phyloP scores from a whole-genome alignment of 2,113 vertebrate genomes.

The Heloderma charlesbogerti region DNA sequence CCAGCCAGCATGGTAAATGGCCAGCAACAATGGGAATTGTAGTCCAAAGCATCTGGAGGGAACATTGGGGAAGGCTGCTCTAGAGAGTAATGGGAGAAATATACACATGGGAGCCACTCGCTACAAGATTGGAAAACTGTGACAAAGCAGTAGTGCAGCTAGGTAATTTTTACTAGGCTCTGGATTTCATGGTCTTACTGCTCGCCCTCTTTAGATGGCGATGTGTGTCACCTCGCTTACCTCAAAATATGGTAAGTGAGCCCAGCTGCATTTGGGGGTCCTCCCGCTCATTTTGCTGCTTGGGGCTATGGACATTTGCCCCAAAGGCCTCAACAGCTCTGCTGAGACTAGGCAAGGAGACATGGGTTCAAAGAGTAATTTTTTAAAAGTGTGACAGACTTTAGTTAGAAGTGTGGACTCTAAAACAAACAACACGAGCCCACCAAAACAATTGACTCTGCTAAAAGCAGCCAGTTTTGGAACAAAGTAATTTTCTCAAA shows the following conservation, averaged over 20 bases:
- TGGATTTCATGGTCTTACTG: neutral
- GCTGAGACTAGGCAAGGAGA: neutral
- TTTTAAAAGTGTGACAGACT: neutral
- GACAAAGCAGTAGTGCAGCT: neutral
- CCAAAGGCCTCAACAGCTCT: neutral
- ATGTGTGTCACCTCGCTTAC: neutral
- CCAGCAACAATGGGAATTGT: no score
- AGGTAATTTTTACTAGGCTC: neutral
- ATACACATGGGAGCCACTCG: neutral
- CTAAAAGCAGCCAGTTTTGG: slow-evolving; percentile 26
- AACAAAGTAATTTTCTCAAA: slow-evolving; percentile 39
- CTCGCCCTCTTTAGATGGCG: neutral
- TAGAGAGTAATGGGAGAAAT: no score
- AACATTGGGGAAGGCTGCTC: no score
- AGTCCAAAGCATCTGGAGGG: no score
- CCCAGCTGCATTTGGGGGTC: neutral
- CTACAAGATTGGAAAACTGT: neutral
- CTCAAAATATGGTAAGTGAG: neutral
- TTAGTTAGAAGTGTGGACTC: neutral
- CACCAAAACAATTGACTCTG: neutral
- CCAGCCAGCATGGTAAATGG: no score
- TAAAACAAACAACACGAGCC: neutral
- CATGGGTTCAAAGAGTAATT: neutral
- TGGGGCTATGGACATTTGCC: neutral
- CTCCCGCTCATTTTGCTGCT: neutral